Percentiles rank a stretch among this genome's conserved stretches.
Evolutionary conservation across 2,113 vertebrate genomes (phyloP).

Genomic region (Recurvirostra avosetta): DNA sequence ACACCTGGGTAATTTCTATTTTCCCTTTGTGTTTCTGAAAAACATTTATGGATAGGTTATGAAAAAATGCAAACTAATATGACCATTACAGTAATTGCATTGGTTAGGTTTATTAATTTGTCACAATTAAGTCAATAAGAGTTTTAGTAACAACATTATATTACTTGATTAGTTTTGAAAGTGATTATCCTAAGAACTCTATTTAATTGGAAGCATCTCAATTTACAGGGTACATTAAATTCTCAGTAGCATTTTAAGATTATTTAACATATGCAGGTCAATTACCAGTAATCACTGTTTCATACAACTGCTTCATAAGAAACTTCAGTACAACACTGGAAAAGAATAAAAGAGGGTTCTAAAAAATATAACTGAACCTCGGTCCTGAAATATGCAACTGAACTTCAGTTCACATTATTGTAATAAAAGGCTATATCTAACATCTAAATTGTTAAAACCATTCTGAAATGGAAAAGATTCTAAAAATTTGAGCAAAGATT

Average conservation of each 20-base stretch:
- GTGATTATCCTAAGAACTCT: conserved; percentile 68
- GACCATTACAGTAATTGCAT: conserved; percentile 59
- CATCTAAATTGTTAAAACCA: neutral
- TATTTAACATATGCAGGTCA: conserved; percentile 71
- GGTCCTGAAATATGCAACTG: conserved; percentile 4
- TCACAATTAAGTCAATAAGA: conserved; percentile 72
- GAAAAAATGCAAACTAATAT: conserved; percentile 55
- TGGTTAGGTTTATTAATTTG: conserved; percentile 71
- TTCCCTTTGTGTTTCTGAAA: conserved; percentile 6
- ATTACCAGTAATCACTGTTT: conserved; percentile 72
- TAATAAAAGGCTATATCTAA: neutral
- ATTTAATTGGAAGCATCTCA: conserved; percentile 75
- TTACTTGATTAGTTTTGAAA: conserved; percentile 74
- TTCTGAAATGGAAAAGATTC: neutral
- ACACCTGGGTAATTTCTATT: conserved; percentile 17
- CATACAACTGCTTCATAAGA: conserved; percentile 58
- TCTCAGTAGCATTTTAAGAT: conserved; percentile 63
- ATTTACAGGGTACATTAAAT: conserved; percentile 75
- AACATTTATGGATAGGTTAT: conserved; percentile 7
- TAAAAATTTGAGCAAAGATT: conserved; percentile 31
- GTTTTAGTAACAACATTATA: conserved; percentile 57
- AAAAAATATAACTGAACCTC: conserved; percentile 30
- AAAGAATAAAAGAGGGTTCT: conserved; percentile 2
- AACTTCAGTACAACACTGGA: conserved; percentile 27
- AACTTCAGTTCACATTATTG: neutral